Conservation (phyloP, 2,888 invertebrate species). For the Ramazzottius varieornatus region DNA sequence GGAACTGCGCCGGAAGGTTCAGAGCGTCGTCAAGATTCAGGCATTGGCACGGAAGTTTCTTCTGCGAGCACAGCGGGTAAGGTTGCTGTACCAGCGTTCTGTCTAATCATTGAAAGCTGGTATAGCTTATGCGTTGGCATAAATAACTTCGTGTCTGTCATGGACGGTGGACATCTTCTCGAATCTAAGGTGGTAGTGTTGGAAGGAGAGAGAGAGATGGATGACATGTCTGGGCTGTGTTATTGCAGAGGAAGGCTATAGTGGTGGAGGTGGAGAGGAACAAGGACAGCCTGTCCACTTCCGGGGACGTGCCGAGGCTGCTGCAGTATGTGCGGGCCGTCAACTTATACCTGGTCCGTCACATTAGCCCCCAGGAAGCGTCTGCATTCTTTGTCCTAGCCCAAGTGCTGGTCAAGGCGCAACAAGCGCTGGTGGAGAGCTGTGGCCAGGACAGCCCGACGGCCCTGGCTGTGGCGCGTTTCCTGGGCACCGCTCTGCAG, state of each 20-base stretch:
- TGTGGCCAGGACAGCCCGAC: not conserved
- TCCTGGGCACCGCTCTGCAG: not conserved
- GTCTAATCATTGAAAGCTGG: no score
- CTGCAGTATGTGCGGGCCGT: not conserved
- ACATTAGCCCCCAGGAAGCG: not conserved
- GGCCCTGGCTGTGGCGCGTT: not conserved
- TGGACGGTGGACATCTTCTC: no score
- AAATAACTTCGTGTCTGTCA: no score
- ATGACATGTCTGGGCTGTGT: conserved; percentile 8
- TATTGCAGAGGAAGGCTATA: conserved; percentile 15
- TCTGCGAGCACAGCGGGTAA: not conserved
- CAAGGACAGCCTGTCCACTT: not conserved
- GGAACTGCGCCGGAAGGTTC: conserved; percentile 43
- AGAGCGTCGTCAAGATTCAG: conserved; percentile 53
- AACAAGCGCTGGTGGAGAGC: not conserved
- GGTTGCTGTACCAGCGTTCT: not conserved
- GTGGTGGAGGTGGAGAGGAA: conserved; percentile 15
- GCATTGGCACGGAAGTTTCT: conserved; percentile 49
- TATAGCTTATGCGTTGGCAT: no score
- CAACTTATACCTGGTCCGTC: not conserved
- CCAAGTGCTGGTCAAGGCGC: not conserved
- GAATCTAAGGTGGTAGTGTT: no score
- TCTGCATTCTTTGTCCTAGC: not conserved
- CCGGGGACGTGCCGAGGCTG: not conserved
- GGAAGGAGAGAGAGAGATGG: no score